These are phyloP conservation scores for Paedocypris sp. DNA, from an alignment of 2,113 vertebrate genomes.

Conservation along the genomic window DNA sequence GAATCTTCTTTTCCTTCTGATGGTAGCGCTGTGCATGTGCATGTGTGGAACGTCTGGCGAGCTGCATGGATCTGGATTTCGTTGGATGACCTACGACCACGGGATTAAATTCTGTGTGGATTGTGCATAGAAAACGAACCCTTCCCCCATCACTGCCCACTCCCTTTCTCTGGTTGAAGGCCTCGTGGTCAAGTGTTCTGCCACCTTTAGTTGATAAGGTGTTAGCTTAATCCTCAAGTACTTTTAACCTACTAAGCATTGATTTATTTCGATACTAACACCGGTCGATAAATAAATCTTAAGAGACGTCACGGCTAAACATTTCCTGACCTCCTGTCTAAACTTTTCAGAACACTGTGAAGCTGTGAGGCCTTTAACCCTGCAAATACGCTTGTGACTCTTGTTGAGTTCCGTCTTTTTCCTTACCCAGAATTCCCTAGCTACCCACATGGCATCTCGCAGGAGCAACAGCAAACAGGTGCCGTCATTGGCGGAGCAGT, in stretches of 20 bases:
- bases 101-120: background rate
- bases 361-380: background rate
- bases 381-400: constrained; percentile 32
- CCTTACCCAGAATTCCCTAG: constrained; percentile 78
- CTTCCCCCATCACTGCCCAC: background rate
- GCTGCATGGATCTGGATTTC: background rate
- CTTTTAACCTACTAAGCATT: too few relatives aligned
- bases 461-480: constrained; percentile 48
- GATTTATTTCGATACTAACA: too few relatives aligned
- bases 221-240: too few relatives aligned
- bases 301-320: too few relatives aligned
- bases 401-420: constrained; percentile 64
- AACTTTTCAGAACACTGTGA: too few relatives aligned
- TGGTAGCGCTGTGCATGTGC: constrained; percentile 4
- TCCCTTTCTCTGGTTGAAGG: background rate
- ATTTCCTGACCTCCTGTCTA: too few relatives aligned
- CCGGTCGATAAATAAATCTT: too few relatives aligned
- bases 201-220: background rate
- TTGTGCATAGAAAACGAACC: background rate
- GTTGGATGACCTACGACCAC: background rate
- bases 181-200: background rate
- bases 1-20: background rate
- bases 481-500: constrained; percentile 72
- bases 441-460: constrained; percentile 58
- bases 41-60: constrained; percentile 3